These are phyloP conservation scores for Sylvicola fuscatus DNA, from an alignment of 2,888 invertebrate species.

Conservation along the genomic window DNA sequence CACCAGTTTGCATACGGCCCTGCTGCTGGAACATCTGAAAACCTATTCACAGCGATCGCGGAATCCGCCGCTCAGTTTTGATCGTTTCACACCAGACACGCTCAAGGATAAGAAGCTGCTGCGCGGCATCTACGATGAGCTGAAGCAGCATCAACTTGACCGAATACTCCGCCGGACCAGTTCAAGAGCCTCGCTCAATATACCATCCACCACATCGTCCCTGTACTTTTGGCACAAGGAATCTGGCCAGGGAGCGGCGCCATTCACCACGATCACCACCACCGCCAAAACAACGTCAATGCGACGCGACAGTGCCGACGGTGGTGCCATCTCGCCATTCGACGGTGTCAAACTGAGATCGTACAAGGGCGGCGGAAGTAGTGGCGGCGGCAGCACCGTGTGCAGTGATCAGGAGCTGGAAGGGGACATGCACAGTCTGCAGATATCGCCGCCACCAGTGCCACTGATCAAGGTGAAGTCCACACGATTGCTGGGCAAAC, in stretches of 20 bases:
- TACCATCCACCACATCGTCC: neutral
- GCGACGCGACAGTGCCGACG: neutral
- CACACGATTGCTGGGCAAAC: too few species aligned
- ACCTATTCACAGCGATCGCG: constrained; percentile 3
- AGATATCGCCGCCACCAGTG: too few species aligned
- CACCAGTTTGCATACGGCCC: constrained; percentile 4
- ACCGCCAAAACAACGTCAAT: neutral
- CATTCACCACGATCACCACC: neutral
- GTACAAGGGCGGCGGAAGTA: neutral
- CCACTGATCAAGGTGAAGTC: too few species aligned
- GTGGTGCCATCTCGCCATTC: too few species aligned
- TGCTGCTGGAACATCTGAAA: constrained; percentile 4
- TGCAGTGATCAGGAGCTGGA: too few species aligned
- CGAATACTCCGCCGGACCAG: constrained; percentile 16
- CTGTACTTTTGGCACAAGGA: neutral
- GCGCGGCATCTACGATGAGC: constrained; percentile 26
- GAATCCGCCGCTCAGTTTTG: constrained; percentile 21
- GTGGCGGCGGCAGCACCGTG: neutral
- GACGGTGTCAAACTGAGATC: neutral
- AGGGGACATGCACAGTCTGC: too few species aligned
- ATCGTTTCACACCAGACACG: constrained; percentile 49
- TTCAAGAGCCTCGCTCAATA: constrained; percentile 7
- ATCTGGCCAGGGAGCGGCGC: constrained; percentile 1
- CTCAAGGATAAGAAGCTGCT: constrained; percentile 51
- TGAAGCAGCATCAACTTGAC: constrained; percentile 21